A percentile compares a stretch with the other conserved stretches of the same genome.
phyloP scores from a whole-genome alignment of 2,888 invertebrate species.

The Nephrotoma guestfalica region DNA sequence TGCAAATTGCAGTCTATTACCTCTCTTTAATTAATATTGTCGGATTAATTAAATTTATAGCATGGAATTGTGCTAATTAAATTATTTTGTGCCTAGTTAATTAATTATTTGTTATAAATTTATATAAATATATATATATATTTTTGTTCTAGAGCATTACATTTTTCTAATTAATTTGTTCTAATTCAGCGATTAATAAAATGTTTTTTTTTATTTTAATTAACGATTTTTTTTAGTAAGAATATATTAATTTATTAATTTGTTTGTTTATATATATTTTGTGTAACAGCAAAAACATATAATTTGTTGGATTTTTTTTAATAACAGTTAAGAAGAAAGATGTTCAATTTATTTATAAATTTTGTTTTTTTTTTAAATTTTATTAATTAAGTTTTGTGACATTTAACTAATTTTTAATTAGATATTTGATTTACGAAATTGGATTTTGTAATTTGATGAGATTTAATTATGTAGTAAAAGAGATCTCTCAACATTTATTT shows the following conservation, averaged over 20 bases:
- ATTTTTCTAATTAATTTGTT: not conserved
- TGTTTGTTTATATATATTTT: not conserved
- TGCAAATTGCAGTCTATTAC: not conserved
- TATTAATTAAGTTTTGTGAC: not conserved
- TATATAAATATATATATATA: not conserved
- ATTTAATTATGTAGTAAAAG: not conserved
- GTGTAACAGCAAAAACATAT: slow-evolving; percentile 1
- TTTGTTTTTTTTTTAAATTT: not conserved
- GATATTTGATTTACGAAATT: not conserved
- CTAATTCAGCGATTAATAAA: slow-evolving; percentile 2
- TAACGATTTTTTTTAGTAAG: not conserved
- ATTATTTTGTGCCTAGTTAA: not conserved
- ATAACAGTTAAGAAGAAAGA: not conserved
- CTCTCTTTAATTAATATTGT: not conserved
- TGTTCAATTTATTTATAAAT: not conserved
- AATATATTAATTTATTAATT: not conserved
- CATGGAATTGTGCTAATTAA: not conserved
- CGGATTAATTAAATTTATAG: not conserved
- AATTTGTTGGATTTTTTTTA: not conserved
- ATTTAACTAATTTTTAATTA: not conserved
- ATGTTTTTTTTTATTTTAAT: not conserved
- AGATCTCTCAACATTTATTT: not conserved
- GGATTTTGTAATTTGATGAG: not conserved
- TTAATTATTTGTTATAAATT: not conserved
- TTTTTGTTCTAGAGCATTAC: not conserved